Percentiles rank a stretch among this genome's conserved stretches.
phyloP scores from a whole-genome alignment of 2,888 invertebrate species.

The Lasioglossum pauxillum region DNA sequence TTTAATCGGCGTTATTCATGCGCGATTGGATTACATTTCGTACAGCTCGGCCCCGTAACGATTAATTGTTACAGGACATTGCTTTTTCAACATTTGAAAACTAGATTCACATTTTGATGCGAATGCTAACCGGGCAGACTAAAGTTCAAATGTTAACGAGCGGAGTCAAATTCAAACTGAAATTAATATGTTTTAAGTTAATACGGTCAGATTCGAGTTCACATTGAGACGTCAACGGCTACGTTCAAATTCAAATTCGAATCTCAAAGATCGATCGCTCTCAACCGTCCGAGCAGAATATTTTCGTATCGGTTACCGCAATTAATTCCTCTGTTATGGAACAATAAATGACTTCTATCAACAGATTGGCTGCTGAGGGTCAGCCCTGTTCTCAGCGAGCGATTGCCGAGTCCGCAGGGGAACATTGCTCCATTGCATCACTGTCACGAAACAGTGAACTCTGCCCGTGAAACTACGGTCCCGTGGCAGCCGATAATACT shows the following conservation, averaged over 20 bases:
- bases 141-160: too few species aligned
- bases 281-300: not conserved
- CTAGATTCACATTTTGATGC: not conserved
- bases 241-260: not conserved
- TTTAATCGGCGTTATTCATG: not conserved
- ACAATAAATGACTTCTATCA: not conserved
- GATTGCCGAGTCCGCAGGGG: not conserved
- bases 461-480: not conserved
- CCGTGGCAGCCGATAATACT: not conserved
- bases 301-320: not conserved
- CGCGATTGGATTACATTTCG: not conserved
- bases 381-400: not conserved
- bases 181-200: not conserved
- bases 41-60: not conserved
- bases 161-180: not conserved
- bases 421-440: not conserved
- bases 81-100: not conserved
- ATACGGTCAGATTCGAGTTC: too few species aligned
- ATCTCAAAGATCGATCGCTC: not conserved
- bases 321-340: not conserved
- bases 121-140: not conserved
- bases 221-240: too few species aligned
- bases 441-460: conserved; percentile 1
- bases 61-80: not conserved
- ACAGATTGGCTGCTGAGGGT: not conserved